Conservation (phyloP, 1,140 invertebrate genomes). For the Euschistus heros region DNA sequence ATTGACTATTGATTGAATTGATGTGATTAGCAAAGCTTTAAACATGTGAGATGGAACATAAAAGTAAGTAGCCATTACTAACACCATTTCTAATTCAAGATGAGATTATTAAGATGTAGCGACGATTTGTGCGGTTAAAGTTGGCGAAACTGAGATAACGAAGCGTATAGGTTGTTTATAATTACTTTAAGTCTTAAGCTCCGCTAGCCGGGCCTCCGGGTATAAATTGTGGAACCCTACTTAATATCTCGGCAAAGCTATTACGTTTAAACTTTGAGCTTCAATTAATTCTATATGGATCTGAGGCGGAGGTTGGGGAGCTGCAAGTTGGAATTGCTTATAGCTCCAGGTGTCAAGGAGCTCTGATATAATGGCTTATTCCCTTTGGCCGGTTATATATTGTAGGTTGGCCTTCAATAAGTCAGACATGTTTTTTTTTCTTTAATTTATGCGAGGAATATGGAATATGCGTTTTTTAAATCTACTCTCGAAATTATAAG, state of each 20-base stretch:
- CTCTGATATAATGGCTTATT: background rate
- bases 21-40: too few species aligned
- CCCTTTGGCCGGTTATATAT: background rate
- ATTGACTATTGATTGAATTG: too few species aligned
- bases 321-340: conserved; percentile 9
- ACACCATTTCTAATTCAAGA: too few species aligned
- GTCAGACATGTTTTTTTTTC: too few species aligned
- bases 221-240: conserved; percentile 17
- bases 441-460: too few species aligned
- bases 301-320: background rate
- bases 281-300: conserved; percentile 17
- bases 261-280: conserved; percentile 17
- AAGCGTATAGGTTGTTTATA: conserved; percentile 15
- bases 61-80: too few species aligned
- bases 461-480: too few species aligned
- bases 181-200: conserved; percentile 16
- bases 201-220: background rate
- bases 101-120: too few species aligned
- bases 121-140: too few species aligned
- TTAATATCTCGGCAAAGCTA: conserved; percentile 14
- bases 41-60: too few species aligned
- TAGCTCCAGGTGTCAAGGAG: background rate
- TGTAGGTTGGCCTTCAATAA: too few species aligned
- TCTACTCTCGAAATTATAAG: too few species aligned
- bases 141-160: conserved; percentile 9